phyloP scores from a whole-genome alignment of 2,888 invertebrate genomes.

The Rhopalosiphum nymphaeae region DNA sequence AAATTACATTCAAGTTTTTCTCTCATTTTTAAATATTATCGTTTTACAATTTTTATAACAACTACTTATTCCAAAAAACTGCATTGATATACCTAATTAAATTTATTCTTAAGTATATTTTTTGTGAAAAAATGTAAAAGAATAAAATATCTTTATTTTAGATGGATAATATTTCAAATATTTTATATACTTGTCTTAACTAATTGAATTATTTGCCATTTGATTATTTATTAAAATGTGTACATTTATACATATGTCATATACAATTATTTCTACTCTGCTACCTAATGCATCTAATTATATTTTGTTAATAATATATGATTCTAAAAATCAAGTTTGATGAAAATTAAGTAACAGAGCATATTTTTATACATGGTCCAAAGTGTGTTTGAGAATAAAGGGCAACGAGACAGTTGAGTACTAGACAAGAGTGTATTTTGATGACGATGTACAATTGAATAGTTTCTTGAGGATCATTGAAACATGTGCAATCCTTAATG shows the following conservation, averaged over 20 bases:
- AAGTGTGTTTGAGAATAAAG: slow-evolving; percentile 42
- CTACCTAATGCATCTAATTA: neutral
- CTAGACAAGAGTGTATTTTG: slow-evolving; percentile 48
- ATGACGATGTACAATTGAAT: slow-evolving; percentile 47
- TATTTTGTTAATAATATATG: neutral
- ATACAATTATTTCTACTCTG: neutral
- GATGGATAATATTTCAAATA: neutral
- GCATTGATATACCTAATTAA: neutral
- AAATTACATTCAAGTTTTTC: neutral
- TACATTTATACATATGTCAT: neutral
- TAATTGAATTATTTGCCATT: neutral
- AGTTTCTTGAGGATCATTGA: slow-evolving; percentile 48
- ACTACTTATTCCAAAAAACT: neutral
- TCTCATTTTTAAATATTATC: neutral
- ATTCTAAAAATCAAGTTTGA: neutral
- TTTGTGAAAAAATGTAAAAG: neutral
- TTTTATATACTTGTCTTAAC: neutral
- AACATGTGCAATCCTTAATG: slow-evolving; percentile 14
- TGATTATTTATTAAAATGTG: neutral
- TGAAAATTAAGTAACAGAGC: slow-evolving; percentile 14
- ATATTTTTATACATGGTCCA: neutral
- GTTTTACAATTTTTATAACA: neutral
- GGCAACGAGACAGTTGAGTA: slow-evolving; percentile 40
- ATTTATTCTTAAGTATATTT: neutral
- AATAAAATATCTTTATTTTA: neutral